These are phyloP conservation scores for Crocallis elinguaria DNA, from an alignment of 2,888 invertebrate species.

Conservation along the genomic window DNA sequence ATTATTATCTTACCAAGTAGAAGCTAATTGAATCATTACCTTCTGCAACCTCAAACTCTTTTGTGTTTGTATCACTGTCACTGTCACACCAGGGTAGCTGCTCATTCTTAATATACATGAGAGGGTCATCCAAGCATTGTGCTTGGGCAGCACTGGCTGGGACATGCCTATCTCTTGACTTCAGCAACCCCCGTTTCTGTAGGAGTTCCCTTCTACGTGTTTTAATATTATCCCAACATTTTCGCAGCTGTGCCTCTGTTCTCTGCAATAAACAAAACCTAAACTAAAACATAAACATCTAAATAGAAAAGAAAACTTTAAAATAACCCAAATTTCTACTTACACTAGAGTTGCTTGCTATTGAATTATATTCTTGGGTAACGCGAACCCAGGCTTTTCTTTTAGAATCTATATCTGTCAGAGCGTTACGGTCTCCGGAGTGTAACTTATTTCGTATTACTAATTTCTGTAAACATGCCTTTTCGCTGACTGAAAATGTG, in stretches of 20 bases:
- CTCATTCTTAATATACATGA: conserved; percentile 2
- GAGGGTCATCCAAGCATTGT: neutral
- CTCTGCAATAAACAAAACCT: conserved; percentile 6
- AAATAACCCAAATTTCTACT: neutral
- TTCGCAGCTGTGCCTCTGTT: conserved; percentile 8
- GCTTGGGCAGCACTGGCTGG: neutral
- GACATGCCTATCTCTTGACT: neutral
- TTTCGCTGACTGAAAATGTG: conserved; percentile 1
- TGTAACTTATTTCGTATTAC: conserved; percentile 5
- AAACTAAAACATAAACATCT: neutral
- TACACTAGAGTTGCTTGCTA: conserved; percentile 1
- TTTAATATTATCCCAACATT: conserved; percentile 19
- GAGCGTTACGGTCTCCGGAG: neutral
- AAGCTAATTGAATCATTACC: neutral
- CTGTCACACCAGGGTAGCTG: neutral
- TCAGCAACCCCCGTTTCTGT: no score
- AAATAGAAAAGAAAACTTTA: neutral
- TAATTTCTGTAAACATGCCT: conserved; percentile 4
- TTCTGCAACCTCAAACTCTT: neutral
- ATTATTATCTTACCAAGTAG: no score
- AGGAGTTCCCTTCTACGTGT: neutral
- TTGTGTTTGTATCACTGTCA: neutral
- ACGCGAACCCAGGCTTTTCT: conserved; percentile 4
- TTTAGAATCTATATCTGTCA: neutral
- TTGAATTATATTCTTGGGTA: conserved; percentile 8